Percentiles rank a stretch among this genome's conserved stretches.
Evolutionary conservation across 2,888 invertebrate genomes (phyloP).

Genomic region (Bedellia somnulentella): DNA sequence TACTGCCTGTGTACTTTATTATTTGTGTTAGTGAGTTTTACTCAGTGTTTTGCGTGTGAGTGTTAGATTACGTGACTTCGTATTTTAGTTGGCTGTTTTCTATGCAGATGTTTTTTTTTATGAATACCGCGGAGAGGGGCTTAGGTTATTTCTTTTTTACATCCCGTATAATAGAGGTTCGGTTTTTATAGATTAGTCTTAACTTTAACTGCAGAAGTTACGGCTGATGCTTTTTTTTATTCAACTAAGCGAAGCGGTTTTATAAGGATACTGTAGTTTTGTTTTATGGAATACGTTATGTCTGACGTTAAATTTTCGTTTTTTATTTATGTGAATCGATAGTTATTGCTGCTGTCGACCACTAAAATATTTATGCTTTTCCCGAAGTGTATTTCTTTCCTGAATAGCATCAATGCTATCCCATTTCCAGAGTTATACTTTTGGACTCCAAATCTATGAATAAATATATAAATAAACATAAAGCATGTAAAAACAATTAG

Average conservation of each 20-base stretch:
- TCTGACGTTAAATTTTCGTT: too few relatives aligned
- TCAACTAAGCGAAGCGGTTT: slow-evolving; percentile 1
- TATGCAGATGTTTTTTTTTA: slow-evolving; percentile 9
- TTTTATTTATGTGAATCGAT: too few relatives aligned
- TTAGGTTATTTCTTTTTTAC: slow-evolving; percentile 7
- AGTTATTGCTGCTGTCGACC: too few relatives aligned
- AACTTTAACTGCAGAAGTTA: slow-evolving; percentile 6
- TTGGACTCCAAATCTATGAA: too few relatives aligned
- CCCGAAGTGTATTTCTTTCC: too few relatives aligned
- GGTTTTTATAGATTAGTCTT: slow-evolving; percentile 9
- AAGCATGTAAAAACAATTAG: too few relatives aligned
- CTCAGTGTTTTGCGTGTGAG: slow-evolving; percentile 18
- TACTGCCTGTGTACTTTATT: slow-evolving; percentile 54
- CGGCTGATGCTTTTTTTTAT: slow-evolving; percentile 3
- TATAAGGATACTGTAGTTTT: background rate
- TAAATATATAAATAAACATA: too few relatives aligned
- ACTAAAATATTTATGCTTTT: too few relatives aligned
- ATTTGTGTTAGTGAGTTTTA: slow-evolving; percentile 47
- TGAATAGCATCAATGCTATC: too few relatives aligned
- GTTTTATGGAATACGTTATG: too few relatives aligned
- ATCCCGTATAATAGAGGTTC: slow-evolving; percentile 7
- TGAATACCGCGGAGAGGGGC: slow-evolving; percentile 5
- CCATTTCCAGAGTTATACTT: too few relatives aligned
- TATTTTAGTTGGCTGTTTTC: slow-evolving; percentile 3
- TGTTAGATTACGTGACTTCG: slow-evolving; percentile 18